Evolutionary conservation across 2,888 invertebrate genomes (phyloP).

Genomic region (Cheilosia grossa): DNA sequence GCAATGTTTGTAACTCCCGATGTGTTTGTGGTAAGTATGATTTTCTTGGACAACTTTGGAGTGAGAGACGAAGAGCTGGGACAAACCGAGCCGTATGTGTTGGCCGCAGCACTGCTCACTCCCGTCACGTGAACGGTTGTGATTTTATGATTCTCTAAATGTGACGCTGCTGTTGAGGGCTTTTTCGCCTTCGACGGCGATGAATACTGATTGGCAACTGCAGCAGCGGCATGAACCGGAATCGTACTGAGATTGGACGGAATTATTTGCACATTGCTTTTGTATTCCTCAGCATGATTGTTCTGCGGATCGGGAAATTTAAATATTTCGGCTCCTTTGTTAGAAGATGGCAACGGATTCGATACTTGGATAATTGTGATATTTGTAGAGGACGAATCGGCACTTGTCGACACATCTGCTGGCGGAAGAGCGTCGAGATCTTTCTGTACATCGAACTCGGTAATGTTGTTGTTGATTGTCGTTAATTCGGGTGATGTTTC

Average conservation of each 20-base stretch:
- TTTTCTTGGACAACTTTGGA: constrained; percentile 80
- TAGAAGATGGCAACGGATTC: constrained; percentile 80
- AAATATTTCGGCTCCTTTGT: constrained; percentile 80
- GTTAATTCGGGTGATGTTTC: constrained; percentile 68
- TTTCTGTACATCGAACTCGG: constrained; percentile 76
- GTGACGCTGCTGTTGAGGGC: constrained; percentile 71
- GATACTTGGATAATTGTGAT: constrained; percentile 87
- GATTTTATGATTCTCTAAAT: constrained; percentile 77
- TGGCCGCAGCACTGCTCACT: constrained; percentile 63
- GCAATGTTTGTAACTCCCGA: constrained; percentile 82
- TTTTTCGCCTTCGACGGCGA: constrained; percentile 78
- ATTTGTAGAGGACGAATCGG: constrained; percentile 81
- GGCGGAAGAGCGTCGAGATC: constrained; percentile 58
- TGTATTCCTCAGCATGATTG: constrained; percentile 79
- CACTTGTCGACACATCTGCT: constrained; percentile 21
- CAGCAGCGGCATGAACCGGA: constrained; percentile 78
- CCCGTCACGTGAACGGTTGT: constrained; percentile 81
- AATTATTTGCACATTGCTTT: constrained; percentile 83
- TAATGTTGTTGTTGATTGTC: constrained; percentile 76
- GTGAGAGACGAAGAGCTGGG: constrained; percentile 75
- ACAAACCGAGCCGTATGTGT: constrained; percentile 71
- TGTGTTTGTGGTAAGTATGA: constrained; percentile 81
- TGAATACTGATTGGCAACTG: constrained; percentile 79
- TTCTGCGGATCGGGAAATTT: constrained; percentile 79
- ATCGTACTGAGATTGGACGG: constrained; percentile 83